Evolutionary conservation across 2,888 invertebrate species (phyloP).

Genomic region (Drepanosiphum platanoidis): DNA sequence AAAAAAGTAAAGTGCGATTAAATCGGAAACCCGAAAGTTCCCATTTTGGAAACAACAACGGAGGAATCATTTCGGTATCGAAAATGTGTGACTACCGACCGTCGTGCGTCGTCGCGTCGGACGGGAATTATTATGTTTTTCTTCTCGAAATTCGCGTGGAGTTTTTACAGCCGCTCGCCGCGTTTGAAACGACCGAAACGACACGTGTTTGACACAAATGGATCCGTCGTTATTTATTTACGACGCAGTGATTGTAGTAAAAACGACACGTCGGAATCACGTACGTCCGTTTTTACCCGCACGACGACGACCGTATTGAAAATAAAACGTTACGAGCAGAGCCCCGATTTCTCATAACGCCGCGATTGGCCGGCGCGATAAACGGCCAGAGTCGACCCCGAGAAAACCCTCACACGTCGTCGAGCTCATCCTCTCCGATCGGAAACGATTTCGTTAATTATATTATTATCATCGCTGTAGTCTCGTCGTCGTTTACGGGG

Average conservation of each 20-base stretch:
- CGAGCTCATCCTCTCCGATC: too few species aligned
- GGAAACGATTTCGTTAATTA: too few species aligned
- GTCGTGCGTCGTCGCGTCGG: too few species aligned
- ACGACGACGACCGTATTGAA: too few species aligned
- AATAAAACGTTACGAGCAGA: background rate
- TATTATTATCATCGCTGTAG: too few species aligned
- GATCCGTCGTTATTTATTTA: conserved; percentile 3
- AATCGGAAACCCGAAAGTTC: background rate
- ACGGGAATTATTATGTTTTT: too few species aligned
- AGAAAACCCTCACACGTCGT: too few species aligned
- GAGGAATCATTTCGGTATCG: background rate
- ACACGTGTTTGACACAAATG: background rate
- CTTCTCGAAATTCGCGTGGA: too few species aligned
- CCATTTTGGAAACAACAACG: background rate
- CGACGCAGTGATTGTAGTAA: background rate
- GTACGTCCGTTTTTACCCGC: background rate
- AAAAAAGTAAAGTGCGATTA: background rate
- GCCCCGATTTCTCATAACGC: too few species aligned
- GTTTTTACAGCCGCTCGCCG: background rate
- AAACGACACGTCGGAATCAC: background rate
- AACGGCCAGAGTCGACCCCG: too few species aligned
- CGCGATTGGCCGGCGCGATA: too few species aligned
- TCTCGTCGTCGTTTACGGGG: too few species aligned
- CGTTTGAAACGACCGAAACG: background rate
- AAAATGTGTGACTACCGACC: background rate